phyloP scores from a whole-genome alignment of 2,113 vertebrate species.

The Sus scrofa region T2T-Sscrofa CM000816.6:73772001-73772500 shows the following conservation, averaged over 20 bases:
- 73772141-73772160: not conserved
- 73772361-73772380: accelerated
- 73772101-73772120: accelerated
- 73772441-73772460: not conserved
- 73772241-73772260: not conserved
- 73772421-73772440: not conserved
- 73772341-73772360: not conserved
- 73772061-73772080: not conserved
- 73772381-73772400: accelerated
- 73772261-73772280: accelerated
- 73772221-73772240: not conserved
- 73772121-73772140: not conserved
- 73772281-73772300: too few relatives aligned
- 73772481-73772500: not conserved
- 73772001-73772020: not conserved
- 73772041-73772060: not conserved
- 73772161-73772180: not conserved
- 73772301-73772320: not conserved
- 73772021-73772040: not conserved
- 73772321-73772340: too few relatives aligned
- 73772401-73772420: accelerated
- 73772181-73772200: not conserved
- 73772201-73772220: not conserved
- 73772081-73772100: not conserved
- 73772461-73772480: not conserved